Evolutionary conservation across 2,113 vertebrate species (phyloP).

Genomic region (Dinomys branickii): DNA sequence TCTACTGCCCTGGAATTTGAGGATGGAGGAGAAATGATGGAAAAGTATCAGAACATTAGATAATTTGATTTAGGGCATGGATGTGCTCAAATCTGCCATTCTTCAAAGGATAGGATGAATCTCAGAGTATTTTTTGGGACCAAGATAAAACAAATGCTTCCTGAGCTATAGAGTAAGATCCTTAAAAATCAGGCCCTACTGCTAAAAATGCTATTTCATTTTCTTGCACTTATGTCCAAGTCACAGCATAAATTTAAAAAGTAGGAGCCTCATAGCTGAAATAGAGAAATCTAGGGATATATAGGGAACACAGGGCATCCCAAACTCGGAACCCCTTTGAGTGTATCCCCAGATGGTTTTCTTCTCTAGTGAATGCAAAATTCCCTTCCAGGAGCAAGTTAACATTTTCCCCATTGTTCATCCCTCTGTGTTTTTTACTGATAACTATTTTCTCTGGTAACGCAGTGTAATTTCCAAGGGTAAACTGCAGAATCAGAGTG

Average conservation of each 20-base stretch:
- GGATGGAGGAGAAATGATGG: not conserved
- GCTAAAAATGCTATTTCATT: not conserved
- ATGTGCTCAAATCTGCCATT: not conserved
- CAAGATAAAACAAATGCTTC: not conserved
- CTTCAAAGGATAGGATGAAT: not conserved
- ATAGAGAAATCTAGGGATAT: not conserved
- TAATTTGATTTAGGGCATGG: not conserved
- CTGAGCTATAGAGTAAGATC: not conserved
- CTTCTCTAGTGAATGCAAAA: not conserved
- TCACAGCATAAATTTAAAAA: not conserved
- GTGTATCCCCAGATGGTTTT: not conserved
- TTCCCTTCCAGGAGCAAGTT: not conserved
- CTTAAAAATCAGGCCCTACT: not conserved
- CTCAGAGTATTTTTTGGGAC: slow-evolving; percentile 1
- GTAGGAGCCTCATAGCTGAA: not conserved
- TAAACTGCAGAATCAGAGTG: not conserved
- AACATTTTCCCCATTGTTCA: not conserved
- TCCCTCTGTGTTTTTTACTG: not conserved
- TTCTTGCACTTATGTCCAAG: not conserved
- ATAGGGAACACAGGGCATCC: not conserved
- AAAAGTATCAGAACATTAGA: not conserved
- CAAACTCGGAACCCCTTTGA: not conserved
- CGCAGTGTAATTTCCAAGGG: not conserved
- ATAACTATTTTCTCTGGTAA: not conserved
- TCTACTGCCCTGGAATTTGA: not conserved